Evolutionary conservation across 2,888 invertebrate species (phyloP), one percentile per base, ranked within the genome.

Genomic region (Apamea sordens): DNA sequence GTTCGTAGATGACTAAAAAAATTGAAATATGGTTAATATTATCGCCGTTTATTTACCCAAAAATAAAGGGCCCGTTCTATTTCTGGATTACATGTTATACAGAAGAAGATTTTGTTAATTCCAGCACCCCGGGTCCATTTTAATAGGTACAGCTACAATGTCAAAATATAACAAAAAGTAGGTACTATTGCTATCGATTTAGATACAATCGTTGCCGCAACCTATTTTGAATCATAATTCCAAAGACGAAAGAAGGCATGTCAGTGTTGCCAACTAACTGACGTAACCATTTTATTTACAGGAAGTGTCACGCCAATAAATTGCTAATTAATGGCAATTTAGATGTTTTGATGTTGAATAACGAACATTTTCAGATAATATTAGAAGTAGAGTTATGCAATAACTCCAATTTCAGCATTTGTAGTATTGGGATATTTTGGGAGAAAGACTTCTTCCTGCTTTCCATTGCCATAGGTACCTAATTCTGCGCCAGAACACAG

Each of bases 261-360:
- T 32, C 79, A 65, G 73, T 86, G 80, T 70, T 83, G 86, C 84
- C 84, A 88, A 88, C 75, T 53, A 59, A 32, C 47, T 81, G 82
- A 83, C 81, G 76, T 78, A 88, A 88, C 75, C 1, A 68, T 83
- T 86, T 85, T 83, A 83, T 88, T 88, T 83, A 83, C 86, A 88
- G 88, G 88, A 88, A 86, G 79, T 85, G 79, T 78, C 82, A 82
- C 67, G 76, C 63, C 67, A 76, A 75, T 86, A 86, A 80, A 84
- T 73, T 75, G 56, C 53, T 73, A 78, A 85, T 83, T 76, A 85
- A 82, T 83, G 53, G 61, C 56, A 69, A 85, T 83, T 70, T 74
- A 72, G 68, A 79, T 87, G 72, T 82, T 82, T 76, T 70, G 77
- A 82, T 78, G 73, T 32, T 64, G 59, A 73, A 76, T 69, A 44